Evolutionary conservation across 2,888 invertebrate species (phyloP), one percentile per base, ranked within the genome.

Genomic region (Trichacis sp.): DNA sequence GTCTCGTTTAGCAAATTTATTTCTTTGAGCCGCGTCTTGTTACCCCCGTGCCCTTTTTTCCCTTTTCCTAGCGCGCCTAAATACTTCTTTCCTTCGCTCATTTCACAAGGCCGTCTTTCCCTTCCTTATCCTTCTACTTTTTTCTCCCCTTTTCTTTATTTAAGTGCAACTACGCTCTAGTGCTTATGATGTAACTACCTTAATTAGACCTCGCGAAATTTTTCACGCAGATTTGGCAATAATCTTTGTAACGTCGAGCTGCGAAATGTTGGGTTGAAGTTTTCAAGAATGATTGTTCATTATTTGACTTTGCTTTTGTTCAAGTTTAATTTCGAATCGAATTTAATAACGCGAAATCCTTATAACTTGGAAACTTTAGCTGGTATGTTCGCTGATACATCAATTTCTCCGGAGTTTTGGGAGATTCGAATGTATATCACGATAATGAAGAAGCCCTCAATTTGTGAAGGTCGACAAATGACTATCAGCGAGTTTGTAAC

Each of bases 1-100:
- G 71, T 72, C 77, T 78, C 77, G 77, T 77, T 79, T 78, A 75
- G 74, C 73, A 73, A 77, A 79, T 79, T 79, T 78, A 79, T 79
- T 77, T 74, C 71, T 74, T 64, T 64, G 66, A 70, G 66, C 67
- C 68, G 71, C 62, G 66, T 67, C 73, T 69, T 69, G 70, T 71
- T 71, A 70, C 69, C 62, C 68, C 69, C 54, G 63, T 60, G 58
- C 64, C 40, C 52, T 55, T 71, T 56, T 64, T 61, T 20, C 56
- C 55, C 49, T 66, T 53, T 48, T 61, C 53, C 24, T 24, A 8
- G 4, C 8, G 52, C 63, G 55, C 29, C 49, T 20, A 24, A 38
- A 50, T 58, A 50, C 68, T 63, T 58, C 57, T 65, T 66, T 64
- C 53, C 66, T 63, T 61, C 65, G 53, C 68, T 65, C 60, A 69